Evolutionary conservation across 2,888 invertebrate species (phyloP).

Genomic region (Andrena chrysosceles): DNA sequence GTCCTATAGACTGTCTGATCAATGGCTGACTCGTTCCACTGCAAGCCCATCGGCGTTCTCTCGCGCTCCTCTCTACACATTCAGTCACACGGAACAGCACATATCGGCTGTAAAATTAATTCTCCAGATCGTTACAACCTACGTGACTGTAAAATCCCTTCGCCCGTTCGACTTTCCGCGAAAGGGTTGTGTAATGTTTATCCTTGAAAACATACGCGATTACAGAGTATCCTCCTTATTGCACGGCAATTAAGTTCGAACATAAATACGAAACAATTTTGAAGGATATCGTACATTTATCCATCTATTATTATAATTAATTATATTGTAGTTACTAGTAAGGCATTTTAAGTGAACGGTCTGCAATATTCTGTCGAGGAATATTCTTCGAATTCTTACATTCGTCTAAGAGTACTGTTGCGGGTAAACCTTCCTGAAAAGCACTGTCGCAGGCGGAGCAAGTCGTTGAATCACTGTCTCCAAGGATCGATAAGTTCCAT

Average conservation of each 20-base stretch:
- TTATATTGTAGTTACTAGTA: too few relatives aligned
- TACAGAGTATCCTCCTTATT: not conserved
- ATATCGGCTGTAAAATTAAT: slow-evolving; percentile 29
- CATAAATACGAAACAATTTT: too few relatives aligned
- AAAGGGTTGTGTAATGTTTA: not conserved
- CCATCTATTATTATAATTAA: too few relatives aligned
- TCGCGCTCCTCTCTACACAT: slow-evolving; percentile 3
- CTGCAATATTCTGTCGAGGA: not conserved
- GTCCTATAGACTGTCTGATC: not conserved
- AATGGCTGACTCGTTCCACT: slow-evolving; percentile 43
- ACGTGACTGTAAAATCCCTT: not conserved
- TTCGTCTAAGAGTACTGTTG: not conserved
- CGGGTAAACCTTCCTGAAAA: not conserved
- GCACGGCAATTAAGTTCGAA: not conserved
- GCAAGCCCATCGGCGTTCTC: slow-evolving; percentile 14
- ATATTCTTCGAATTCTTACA: slow-evolving; percentile 1
- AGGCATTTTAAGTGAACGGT: too few relatives aligned
- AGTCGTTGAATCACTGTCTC: slow-evolving; percentile 4
- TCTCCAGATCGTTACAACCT: slow-evolving; percentile 6
- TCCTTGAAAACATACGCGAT: too few relatives aligned
- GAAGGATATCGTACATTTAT: too few relatives aligned
- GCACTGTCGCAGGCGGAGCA: not conserved
- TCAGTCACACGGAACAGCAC: slow-evolving; percentile 22
- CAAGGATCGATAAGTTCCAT: slow-evolving; percentile 28
- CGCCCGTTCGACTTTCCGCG: not conserved